Evolutionary conservation across 2,888 invertebrate genomes (phyloP).

Genomic region (Lasioglossum villosulum): DNA sequence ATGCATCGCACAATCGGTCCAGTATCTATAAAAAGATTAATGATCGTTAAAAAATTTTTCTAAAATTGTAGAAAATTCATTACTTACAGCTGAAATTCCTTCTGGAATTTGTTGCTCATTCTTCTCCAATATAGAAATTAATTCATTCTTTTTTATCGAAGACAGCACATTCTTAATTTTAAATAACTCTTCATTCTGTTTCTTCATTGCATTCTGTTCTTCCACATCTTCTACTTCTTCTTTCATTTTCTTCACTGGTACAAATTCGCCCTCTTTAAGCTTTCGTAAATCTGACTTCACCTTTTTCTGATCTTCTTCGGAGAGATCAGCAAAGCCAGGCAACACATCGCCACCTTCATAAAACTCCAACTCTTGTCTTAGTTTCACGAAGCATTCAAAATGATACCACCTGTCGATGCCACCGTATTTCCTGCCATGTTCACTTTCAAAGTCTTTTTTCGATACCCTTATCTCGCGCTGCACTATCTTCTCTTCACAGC

Average conservation of each 20-base stretch:
- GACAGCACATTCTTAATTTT: constrained; percentile 87
- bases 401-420: constrained; percentile 96
- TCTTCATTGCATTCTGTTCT: constrained; percentile 87
- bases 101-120: constrained; percentile 90
- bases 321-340: constrained; percentile 91
- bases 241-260: constrained; percentile 90
- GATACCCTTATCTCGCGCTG: constrained; percentile 90
- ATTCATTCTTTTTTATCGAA: constrained; percentile 87
- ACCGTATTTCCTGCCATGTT: constrained; percentile 92
- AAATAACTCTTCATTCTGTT: constrained; percentile 91
- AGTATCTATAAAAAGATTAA: constrained; percentile 86
- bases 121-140: constrained; percentile 88
- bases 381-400: constrained; percentile 93
- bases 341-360: constrained; percentile 90
- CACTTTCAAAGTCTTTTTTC: constrained; percentile 94
- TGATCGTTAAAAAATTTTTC: background rate
- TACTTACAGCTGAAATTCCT: constrained; percentile 89
- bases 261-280: constrained; percentile 86
- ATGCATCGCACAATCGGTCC: constrained; percentile 92
- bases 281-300: constrained; percentile 88
- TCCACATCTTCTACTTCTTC: constrained; percentile 86
- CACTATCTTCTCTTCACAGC: constrained; percentile 93
- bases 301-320: constrained; percentile 89
- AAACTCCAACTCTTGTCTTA: constrained; percentile 90
- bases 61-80: background rate